phyloP scores from a whole-genome alignment of 2,113 vertebrate species.

The Willisornis vidua region DNA sequence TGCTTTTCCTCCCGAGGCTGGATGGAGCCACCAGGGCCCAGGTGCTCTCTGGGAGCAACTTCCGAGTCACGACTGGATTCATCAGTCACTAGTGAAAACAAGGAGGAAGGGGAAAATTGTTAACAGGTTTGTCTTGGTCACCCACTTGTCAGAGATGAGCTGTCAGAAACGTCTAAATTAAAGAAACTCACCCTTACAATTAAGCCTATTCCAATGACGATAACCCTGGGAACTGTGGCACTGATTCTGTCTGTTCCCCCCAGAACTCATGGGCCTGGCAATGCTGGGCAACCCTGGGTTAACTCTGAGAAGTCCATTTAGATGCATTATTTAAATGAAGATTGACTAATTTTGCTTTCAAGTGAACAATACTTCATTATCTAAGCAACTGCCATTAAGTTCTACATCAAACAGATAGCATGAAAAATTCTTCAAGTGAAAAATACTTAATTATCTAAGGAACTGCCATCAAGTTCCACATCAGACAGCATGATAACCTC shows the following conservation, averaged over 20 bases:
- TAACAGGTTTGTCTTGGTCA: rapidly evolving
- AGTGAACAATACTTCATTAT: neutral
- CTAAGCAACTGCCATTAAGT: neutral
- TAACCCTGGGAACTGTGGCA: neutral
- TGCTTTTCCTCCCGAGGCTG: slow-evolving; percentile 94
- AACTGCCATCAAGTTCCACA: neutral
- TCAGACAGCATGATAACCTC: rapidly evolving
- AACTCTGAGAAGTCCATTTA: neutral
- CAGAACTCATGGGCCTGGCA: neutral
- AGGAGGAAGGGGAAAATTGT: neutral
- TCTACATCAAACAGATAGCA: neutral
- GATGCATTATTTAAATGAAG: neutral
- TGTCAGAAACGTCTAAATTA: rapidly evolving
- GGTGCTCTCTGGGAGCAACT: slow-evolving; percentile 82
- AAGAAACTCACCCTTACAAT: neutral
- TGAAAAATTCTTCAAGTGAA: neutral
- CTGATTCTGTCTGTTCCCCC: neutral
- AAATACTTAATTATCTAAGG: rapidly evolving
- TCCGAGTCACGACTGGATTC: slow-evolving; percentile 85
- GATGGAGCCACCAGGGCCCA: slow-evolving; percentile 73
- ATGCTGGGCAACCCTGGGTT: neutral
- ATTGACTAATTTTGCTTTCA: neutral
- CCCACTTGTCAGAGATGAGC: neutral
- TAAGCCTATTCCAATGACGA: rapidly evolving
- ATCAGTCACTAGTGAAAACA: slow-evolving; percentile 65